Evolutionary conservation across 2,113 vertebrate genomes (phyloP).

Genomic region (Vombatus ursinus): DNA sequence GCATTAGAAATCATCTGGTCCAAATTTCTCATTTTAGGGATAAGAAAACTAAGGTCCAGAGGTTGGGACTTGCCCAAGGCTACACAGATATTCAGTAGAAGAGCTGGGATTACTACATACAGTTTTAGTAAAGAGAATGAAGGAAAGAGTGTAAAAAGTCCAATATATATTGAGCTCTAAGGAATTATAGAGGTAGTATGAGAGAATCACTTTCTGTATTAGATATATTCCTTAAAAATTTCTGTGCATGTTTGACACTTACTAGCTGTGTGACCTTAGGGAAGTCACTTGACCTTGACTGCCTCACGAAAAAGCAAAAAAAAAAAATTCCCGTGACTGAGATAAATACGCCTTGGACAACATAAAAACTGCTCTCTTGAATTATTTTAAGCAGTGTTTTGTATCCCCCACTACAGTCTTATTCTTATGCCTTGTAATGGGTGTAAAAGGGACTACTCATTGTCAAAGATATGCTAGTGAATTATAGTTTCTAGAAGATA

Average conservation of each 20-base stretch:
- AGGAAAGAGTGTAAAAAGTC: background rate
- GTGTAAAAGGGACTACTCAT: background rate
- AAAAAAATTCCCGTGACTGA: background rate
- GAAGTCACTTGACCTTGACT: too few species aligned
- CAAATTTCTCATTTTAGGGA: background rate
- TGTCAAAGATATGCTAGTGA: background rate
- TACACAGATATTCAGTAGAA: background rate
- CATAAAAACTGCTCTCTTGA: background rate
- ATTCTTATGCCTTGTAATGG: background rate
- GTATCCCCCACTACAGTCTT: background rate
- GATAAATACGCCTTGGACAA: background rate
- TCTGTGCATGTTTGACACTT: background rate
- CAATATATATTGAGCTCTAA: background rate
- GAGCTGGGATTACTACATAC: background rate
- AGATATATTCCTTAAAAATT: background rate
- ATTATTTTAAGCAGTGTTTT: background rate
- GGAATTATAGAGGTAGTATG: background rate
- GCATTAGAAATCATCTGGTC: background rate
- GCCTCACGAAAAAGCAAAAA: too few species aligned
- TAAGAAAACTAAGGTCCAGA: background rate
- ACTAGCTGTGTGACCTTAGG: too few species aligned
- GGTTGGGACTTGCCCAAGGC: background rate
- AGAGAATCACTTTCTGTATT: background rate
- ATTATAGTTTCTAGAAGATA: background rate
- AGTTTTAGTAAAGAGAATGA: background rate